Conservation (phyloP, 2,888 invertebrate genomes). For the Limnephilus rhombicus region DNA sequence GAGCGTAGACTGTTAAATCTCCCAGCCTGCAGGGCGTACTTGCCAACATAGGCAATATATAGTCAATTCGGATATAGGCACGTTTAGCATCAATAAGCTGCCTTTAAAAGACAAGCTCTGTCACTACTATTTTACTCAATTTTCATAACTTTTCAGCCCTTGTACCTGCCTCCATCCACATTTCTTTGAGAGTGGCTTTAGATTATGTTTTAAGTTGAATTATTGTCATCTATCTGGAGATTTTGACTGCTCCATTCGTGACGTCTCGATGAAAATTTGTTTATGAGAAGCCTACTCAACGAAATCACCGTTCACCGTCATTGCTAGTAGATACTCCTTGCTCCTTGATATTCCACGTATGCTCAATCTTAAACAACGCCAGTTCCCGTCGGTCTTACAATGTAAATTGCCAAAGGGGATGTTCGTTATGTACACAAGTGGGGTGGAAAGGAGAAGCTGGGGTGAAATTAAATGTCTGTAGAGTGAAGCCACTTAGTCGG, state of each 20-base stretch:
- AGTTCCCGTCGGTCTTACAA: conserved; percentile 33
- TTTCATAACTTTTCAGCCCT: no score
- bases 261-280: background rate
- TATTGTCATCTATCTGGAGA: no score
- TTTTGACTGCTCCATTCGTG: background rate
- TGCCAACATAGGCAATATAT: no score
- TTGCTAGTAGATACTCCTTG: background rate
- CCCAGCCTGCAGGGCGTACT: no score
- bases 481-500: conserved; percentile 53
- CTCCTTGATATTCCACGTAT: background rate
- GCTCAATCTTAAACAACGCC: conserved; percentile 21
- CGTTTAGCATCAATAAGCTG: no score
- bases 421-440: conserved; percentile 51
- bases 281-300: background rate
- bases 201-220: no score
- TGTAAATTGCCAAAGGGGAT: conserved; percentile 52
- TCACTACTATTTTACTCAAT: no score
- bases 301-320: background rate
- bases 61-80: no score
- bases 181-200: no score
- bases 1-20: no score
- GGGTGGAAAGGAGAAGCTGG: conserved; percentile 27
- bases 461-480: conserved; percentile 51
- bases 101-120: no score
- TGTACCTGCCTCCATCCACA: no score